A percentile compares a stretch with the other conserved stretches of the same genome.
These are phyloP conservation scores for Promerops cafer DNA, from an alignment of 2,113 vertebrate species.

Conservation along the genomic window DNA sequence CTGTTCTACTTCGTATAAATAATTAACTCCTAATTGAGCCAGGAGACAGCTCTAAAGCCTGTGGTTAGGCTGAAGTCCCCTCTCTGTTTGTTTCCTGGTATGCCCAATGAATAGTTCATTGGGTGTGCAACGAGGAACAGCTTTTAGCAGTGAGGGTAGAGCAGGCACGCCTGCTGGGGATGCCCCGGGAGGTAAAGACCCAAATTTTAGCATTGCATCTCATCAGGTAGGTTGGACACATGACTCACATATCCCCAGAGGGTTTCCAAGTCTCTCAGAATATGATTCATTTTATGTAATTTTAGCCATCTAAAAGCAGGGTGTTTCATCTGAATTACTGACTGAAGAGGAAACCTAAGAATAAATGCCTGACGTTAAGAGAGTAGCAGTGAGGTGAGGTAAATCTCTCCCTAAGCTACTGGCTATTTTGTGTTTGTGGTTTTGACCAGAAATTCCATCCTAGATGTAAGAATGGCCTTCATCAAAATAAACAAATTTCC, in stretches of 20 bases:
- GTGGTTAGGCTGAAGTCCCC: neutral
- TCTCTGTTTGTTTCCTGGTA: neutral
- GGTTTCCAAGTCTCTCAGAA: neutral
- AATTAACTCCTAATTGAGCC: neutral
- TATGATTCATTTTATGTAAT: constrained; percentile 21
- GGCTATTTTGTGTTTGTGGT: constrained; percentile 7
- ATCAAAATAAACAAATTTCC: constrained; percentile 2
- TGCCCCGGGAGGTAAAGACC: neutral
- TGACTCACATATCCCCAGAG: neutral
- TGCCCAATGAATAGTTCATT: neutral
- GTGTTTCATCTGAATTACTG: constrained; percentile 25
- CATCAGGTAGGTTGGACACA: neutral
- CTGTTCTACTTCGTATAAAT: neutral
- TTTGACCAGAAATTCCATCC: constrained; percentile 23
- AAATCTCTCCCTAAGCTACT: neutral
- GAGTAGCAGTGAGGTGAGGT: constrained; percentile 42
- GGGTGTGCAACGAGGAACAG: neutral
- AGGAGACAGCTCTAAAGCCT: neutral
- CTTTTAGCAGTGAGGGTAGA: neutral
- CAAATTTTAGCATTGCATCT: neutral
- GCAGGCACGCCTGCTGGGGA: neutral
- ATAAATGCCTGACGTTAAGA: neutral
- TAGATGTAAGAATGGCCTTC: neutral
- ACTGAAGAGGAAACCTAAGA: constrained; percentile 18
- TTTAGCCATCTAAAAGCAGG: constrained; percentile 32